These are phyloP conservation scores for Periophthalmus modestus DNA, from an alignment of 2,113 vertebrate species.

Conservation along the genomic window DNA sequence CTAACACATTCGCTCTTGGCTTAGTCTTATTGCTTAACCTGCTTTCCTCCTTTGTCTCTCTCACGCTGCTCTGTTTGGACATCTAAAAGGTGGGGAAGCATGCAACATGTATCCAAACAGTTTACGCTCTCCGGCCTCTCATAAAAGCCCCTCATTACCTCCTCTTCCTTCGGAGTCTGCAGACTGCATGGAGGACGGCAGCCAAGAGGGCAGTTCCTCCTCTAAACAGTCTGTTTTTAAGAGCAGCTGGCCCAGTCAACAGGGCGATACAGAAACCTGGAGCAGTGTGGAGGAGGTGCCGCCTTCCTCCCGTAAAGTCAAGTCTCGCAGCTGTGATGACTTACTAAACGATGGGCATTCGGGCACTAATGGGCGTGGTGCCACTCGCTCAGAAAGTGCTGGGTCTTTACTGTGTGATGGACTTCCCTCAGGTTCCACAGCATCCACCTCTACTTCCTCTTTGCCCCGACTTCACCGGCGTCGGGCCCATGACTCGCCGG, in stretches of 20 bases:
- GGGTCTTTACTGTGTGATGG: constrained; percentile 86
- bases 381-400: constrained; percentile 86
- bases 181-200: constrained; percentile 76
- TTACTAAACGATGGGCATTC: constrained; percentile 81
- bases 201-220: constrained; percentile 80
- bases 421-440: constrained; percentile 68
- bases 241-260: constrained; percentile 87
- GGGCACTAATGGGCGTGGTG: constrained; percentile 71
- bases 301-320: constrained; percentile 79
- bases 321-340: constrained; percentile 89
- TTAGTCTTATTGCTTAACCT: constrained; percentile 81
- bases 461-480: constrained; percentile 81
- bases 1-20: constrained; percentile 52
- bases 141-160: constrained; percentile 77
- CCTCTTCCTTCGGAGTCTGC: constrained; percentile 78
- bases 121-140: constrained; percentile 84
- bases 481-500: constrained; percentile 84
- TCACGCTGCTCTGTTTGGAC: constrained; percentile 89
- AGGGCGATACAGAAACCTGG: constrained; percentile 86
- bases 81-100: constrained; percentile 91
- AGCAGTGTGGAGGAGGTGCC: constrained; percentile 84
- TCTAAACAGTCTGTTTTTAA: constrained; percentile 85
- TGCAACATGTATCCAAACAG: constrained; percentile 86
- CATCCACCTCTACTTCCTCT: constrained; percentile 63
- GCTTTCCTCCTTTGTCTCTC: constrained; percentile 88